A percentile compares a stretch with the other conserved stretches of the same genome.
phyloP scores from a whole-genome alignment of 2,888 invertebrate species.

The Sepioteuthis lessoniana region DNA sequence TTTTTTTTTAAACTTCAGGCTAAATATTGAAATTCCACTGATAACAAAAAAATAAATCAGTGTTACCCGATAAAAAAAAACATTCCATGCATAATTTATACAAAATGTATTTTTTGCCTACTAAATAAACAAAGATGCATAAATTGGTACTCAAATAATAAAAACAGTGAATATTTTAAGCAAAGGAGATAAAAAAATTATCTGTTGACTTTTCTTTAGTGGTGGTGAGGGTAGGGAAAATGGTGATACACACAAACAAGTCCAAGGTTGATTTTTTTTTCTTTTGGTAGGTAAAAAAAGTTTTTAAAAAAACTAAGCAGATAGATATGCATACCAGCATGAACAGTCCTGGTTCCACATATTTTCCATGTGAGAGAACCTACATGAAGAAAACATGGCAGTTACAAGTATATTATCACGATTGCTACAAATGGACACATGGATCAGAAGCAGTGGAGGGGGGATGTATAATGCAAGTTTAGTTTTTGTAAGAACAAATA shows the following conservation, averaged over 20 bases:
- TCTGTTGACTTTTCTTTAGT: background rate
- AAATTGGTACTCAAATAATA: background rate
- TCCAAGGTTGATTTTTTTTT: background rate
- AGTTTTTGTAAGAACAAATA: background rate
- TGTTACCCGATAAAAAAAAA: no score
- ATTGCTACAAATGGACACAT: background rate
- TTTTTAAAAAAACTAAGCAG: background rate
- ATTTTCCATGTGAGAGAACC: slow-evolving; percentile 40
- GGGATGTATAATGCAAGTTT: background rate
- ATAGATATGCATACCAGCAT: slow-evolving; percentile 43
- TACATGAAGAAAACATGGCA: slow-evolving; percentile 39
- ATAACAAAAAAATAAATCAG: no score
- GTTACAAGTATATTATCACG: background rate
- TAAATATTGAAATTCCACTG: no score
- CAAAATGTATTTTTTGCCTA: background rate
- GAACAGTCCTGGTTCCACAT: background rate
- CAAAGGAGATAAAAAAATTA: background rate
- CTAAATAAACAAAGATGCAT: background rate
- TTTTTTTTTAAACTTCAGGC: no score
- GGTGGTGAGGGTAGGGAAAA: no score
- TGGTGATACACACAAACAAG: background rate
- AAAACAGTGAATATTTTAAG: background rate
- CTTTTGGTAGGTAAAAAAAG: background rate
- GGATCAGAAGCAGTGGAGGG: background rate
- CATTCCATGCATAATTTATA: background rate